A percentile compares a stretch with the other conserved stretches of the same genome.
These are phyloP conservation scores for Caenorhabditis sulstoni DNA, from an alignment of 2,888 invertebrate genomes.

Conservation along the genomic window DNA sequence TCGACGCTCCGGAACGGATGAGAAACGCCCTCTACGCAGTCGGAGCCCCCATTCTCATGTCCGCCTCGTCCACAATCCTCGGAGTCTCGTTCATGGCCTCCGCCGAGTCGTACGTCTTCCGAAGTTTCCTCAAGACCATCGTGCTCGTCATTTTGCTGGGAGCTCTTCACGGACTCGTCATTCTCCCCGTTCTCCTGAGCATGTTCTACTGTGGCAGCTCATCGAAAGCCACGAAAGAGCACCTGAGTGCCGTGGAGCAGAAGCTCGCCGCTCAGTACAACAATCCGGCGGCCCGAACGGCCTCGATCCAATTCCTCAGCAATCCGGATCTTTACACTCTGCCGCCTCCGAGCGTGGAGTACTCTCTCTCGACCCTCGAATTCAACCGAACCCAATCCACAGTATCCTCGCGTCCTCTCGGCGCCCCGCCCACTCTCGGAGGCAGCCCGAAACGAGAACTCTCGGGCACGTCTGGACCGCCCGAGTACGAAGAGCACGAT, in stretches of 20 bases:
- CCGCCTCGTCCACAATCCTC: constrained; percentile 91
- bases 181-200: constrained; percentile 86
- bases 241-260: constrained; percentile 57
- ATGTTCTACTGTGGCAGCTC: constrained; percentile 74
- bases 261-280: constrained; percentile 67
- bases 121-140: constrained; percentile 86
- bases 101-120: constrained; percentile 88
- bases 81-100: constrained; percentile 90
- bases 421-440: constrained; percentile 28
- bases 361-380: constrained; percentile 53
- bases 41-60: constrained; percentile 93
- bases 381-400: constrained; percentile 41
- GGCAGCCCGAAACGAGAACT: constrained; percentile 47
- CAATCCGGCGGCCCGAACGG: constrained; percentile 55
- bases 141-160: constrained; percentile 94
- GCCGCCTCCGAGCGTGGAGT: constrained; percentile 54
- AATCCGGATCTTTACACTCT: constrained; percentile 60
- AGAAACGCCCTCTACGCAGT: constrained; percentile 91
- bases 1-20: constrained; percentile 85
- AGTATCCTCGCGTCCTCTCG: constrained; percentile 21
- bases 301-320: constrained; percentile 62
- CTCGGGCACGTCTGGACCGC: constrained; percentile 56
- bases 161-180: constrained; percentile 92
- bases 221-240: constrained; percentile 45
- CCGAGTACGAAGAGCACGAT: constrained; percentile 58